A percentile compares a stretch with the other conserved stretches of the same genome.
These are phyloP conservation scores for Oryzias melastigma DNA, from an alignment of 2,113 vertebrate species.

Conservation along the genomic window DNA sequence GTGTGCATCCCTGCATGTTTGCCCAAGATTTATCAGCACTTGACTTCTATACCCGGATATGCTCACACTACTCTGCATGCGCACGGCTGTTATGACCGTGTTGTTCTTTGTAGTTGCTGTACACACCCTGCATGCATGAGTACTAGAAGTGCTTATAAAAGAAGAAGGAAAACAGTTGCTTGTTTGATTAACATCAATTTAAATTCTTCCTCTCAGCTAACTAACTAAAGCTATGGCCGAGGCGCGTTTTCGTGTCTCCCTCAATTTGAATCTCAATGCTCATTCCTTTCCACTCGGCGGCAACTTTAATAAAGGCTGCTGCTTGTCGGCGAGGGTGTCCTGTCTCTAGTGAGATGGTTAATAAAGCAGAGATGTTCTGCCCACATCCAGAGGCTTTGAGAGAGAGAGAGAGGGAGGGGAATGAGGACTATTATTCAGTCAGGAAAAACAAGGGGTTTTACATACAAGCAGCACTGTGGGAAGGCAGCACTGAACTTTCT, in stretches of 20 bases:
- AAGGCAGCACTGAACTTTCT: slow-evolving; percentile 67
- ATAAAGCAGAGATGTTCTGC: slow-evolving; percentile 74
- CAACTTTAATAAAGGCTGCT: slow-evolving; percentile 76
- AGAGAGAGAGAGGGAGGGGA: slow-evolving; percentile 18
- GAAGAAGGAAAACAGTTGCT: slow-evolving; percentile 51
- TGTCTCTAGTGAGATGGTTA: slow-evolving; percentile 75
- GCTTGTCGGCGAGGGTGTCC: slow-evolving; percentile 62
- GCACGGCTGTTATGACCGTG: slow-evolving; percentile 1
- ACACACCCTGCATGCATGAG: slow-evolving; percentile 20
- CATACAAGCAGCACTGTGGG: slow-evolving; percentile 60
- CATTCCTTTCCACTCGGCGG: slow-evolving; percentile 61
- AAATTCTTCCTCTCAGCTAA: slow-evolving; percentile 63
- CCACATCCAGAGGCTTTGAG: slow-evolving; percentile 69
- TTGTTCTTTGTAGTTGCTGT: slow-evolving; percentile 10
- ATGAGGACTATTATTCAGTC: slow-evolving; percentile 71
- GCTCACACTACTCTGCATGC: neutral
- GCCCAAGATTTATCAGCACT: slow-evolving; percentile 3
- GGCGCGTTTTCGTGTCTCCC: slow-evolving; percentile 60
- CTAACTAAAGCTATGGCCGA: slow-evolving; percentile 57
- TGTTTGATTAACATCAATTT: slow-evolving; percentile 72
- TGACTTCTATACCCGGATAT: slow-evolving; percentile 5
- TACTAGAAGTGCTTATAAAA: slow-evolving; percentile 54
- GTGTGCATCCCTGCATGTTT: slow-evolving; percentile 3
- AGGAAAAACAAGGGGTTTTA: slow-evolving; percentile 75
- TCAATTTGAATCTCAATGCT: slow-evolving; percentile 72